Conservation (phyloP, 1,140 invertebrate species). For the Mesaphorura yosii region DNA sequence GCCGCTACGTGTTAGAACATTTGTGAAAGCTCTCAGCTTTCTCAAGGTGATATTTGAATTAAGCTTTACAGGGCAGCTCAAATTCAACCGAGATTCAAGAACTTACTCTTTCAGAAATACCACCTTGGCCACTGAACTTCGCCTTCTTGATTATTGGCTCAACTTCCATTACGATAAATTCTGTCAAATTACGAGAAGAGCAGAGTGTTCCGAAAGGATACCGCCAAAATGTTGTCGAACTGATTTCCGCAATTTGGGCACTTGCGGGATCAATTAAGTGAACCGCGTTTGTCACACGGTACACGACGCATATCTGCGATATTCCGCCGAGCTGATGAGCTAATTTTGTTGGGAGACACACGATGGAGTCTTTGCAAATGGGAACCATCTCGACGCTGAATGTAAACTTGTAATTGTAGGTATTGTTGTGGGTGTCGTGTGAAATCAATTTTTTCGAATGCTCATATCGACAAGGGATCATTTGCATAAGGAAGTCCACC, state of each 20-base stretch:
- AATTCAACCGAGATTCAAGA: too few species aligned
- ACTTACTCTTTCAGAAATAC: slow-evolving; percentile 59
- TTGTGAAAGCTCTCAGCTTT: too few species aligned
- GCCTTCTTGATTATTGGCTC: slow-evolving; percentile 66
- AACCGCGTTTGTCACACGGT: slow-evolving; percentile 75
- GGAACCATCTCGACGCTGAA: slow-evolving; percentile 91
- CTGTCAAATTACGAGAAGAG: slow-evolving; percentile 77
- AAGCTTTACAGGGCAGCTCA: too few species aligned
- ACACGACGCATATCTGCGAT: slow-evolving; percentile 75
- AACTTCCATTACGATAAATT: slow-evolving; percentile 92
- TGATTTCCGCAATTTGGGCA: slow-evolving; percentile 84
- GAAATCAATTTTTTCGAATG: slow-evolving; percentile 92
- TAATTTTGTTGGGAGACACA: slow-evolving; percentile 80
- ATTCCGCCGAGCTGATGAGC: slow-evolving; percentile 86
- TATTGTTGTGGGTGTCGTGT: slow-evolving; percentile 93
- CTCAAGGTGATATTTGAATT: too few species aligned
- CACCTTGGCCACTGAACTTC: slow-evolving; percentile 72
- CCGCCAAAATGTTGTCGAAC: slow-evolving; percentile 68
- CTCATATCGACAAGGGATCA: slow-evolving; percentile 74
- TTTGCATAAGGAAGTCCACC: slow-evolving; percentile 77
- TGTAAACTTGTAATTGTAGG: slow-evolving; percentile 92
- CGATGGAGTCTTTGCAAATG: slow-evolving; percentile 88
- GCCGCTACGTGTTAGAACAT: too few species aligned
- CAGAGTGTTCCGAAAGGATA: slow-evolving; percentile 74
- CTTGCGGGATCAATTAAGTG: slow-evolving; percentile 88